Evolutionary conservation across 2,113 vertebrate species (phyloP).

Genomic region (Rhegmatorhina hoffmannsi): DNA sequence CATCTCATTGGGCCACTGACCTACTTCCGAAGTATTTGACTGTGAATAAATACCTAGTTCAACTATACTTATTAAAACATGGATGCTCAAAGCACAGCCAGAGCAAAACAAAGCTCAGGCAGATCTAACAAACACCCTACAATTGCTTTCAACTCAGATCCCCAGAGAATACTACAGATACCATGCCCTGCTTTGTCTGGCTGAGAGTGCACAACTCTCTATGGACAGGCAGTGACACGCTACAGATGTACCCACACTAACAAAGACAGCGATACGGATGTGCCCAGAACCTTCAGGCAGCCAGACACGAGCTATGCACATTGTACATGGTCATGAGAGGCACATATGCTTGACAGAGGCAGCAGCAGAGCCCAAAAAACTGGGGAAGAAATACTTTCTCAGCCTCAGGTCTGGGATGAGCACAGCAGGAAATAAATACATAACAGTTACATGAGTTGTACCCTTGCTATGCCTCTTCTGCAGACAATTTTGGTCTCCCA

Average conservation of each 20-base stretch:
- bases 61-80: background rate
- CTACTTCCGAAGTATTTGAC: constrained; percentile 10
- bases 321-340: background rate
- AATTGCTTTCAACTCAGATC: background rate
- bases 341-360: background rate
- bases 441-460: background rate
- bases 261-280: background rate
- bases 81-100: background rate
- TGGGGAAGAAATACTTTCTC: background rate
- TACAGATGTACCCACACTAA: background rate
- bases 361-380: background rate
- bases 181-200: background rate
- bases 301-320: background rate
- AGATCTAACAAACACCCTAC: background rate
- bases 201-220: background rate
- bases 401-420: background rate
- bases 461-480: background rate
- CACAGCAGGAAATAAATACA: background rate
- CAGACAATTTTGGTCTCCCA: background rate
- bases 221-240: background rate
- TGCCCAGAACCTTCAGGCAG: background rate
- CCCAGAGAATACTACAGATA: accelerated
- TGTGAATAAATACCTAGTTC: background rate
- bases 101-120: background rate
- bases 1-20: constrained; percentile 50